Evolutionary conservation across 2,113 vertebrate genomes (phyloP).

Genomic region (cattle (Bos taurus)): ARS-UCD2.0 NC_037339.1:19923501-19924000

Average conservation of each 20-base stretch:
- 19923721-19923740: background rate
- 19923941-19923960: background rate
- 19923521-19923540: background rate
- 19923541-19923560: background rate
- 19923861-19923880: background rate
- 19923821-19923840: background rate
- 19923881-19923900: background rate
- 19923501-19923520: background rate
- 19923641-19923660: background rate
- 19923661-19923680: background rate
- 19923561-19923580: background rate
- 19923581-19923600: background rate
- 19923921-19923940: background rate
- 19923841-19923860: background rate
- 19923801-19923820: background rate
- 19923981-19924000: background rate
- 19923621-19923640: background rate
- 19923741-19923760: background rate
- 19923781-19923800: background rate
- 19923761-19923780: background rate
- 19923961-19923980: background rate
- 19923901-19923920: background rate
- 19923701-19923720: background rate
- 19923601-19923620: background rate
- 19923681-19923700: background rate